Percentiles rank a stretch among this genome's conserved stretches.
Conservation (phyloP, 2,888 invertebrate species). For the Torymus tubicola region DNA sequence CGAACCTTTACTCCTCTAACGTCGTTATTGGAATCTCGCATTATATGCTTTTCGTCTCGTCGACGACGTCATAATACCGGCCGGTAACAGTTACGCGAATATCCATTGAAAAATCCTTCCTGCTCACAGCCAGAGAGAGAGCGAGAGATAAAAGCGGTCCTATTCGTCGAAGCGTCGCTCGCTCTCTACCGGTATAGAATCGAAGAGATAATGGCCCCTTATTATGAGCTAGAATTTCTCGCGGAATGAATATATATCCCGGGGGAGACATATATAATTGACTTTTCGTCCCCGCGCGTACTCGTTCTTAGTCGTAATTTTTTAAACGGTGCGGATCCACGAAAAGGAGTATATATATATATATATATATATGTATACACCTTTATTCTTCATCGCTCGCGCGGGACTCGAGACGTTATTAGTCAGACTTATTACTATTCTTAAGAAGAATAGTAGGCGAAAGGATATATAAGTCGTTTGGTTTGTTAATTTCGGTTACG, state of each 20-base stretch:
- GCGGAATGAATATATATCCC: conserved; percentile 50
- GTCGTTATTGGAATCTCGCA: conserved; percentile 42
- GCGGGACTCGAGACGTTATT: not conserved
- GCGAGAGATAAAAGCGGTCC: conserved; percentile 50
- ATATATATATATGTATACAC: too few species aligned
- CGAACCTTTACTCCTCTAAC: too few species aligned
- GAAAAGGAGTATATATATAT: too few species aligned
- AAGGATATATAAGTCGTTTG: not conserved
- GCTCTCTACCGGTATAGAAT: not conserved
- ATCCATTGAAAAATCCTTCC: conserved; percentile 54
- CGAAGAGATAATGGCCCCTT: conserved; percentile 54
- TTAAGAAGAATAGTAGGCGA: not conserved
- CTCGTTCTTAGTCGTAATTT: conserved; percentile 19
- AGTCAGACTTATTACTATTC: conserved; percentile 34
- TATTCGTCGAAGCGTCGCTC: not conserved
- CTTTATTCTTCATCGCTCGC: not conserved
- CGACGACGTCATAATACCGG: conserved; percentile 47
- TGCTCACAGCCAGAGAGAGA: conserved; percentile 42
- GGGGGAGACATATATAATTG: conserved; percentile 48
- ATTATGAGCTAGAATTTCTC: conserved; percentile 51
- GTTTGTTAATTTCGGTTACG: too few species aligned
- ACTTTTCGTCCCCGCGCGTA: conserved; percentile 13
- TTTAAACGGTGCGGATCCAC: conserved; percentile 35
- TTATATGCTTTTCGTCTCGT: not conserved
- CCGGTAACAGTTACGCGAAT: conserved; percentile 52